phyloP scores from a whole-genome alignment of 1,140 invertebrate genomes.

The Drosophila kanapiae region DNA sequence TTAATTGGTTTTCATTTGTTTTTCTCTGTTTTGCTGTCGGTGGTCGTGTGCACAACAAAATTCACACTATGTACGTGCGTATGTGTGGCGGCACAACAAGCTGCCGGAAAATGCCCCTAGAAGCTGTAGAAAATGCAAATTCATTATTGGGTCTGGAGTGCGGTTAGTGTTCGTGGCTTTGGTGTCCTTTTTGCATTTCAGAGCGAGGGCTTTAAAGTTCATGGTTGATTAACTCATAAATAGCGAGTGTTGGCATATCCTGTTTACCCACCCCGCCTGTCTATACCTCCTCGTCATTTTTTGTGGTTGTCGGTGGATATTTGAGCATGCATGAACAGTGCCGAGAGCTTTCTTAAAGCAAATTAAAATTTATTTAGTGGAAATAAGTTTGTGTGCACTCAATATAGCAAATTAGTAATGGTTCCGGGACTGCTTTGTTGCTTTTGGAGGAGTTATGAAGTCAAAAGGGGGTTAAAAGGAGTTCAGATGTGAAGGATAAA shows the following conservation, averaged over 20 bases:
- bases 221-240: conserved; percentile 73
- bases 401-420: conserved; percentile 44
- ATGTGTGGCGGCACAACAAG: conserved; percentile 22
- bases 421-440: background rate
- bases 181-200: conserved; percentile 39
- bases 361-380: conserved; percentile 69
- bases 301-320: conserved; percentile 23
- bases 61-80: too few relatives aligned
- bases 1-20: conserved; percentile 62
- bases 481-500: too few relatives aligned
- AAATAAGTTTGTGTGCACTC: conserved; percentile 53
- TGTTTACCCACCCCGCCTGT: background rate
- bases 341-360: conserved; percentile 50
- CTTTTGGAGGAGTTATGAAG: conserved; percentile 3
- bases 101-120: conserved; percentile 56
- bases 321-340: conserved; percentile 46
- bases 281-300: conserved; percentile 18
- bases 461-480: background rate
- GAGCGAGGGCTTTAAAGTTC: conserved; percentile 52
- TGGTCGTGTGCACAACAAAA: too few relatives aligned
- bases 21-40: conserved; percentile 24
- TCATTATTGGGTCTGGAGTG: conserved; percentile 52
- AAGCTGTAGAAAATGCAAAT: conserved; percentile 63
- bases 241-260: conserved; percentile 52
- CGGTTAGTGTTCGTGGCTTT: conserved; percentile 46